Evolutionary conservation across 2,113 vertebrate genomes (phyloP), one percentile per base, ranked within the genome.

Genomic region (Nothoprocta pentlandii): DNA sequence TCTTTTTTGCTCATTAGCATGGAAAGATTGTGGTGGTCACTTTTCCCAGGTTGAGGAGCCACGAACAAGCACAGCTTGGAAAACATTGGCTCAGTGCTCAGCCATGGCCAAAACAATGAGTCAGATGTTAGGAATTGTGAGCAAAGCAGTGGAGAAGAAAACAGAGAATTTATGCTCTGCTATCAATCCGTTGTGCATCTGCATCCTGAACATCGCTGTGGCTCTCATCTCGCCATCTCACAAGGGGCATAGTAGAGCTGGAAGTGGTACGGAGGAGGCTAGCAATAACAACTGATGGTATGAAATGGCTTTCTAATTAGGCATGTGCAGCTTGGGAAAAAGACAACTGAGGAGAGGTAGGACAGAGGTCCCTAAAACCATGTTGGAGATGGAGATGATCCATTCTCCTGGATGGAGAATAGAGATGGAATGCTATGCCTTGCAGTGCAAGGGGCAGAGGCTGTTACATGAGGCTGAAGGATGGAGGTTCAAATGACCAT

Each of bases 401-500:
- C 49, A 20, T 22, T 22, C 49, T 49, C 9, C 0, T 13, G 22
- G 59, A 17, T 41, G 54, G 21, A 32, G 54, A 66, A 63, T 25
- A 74, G 63, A 46, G 2, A 12, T 64, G 47, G 64, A 25, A 7
- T 19, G 39, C 32, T 7, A 4, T 47, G 76, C 5, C 44, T 80
- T 34, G 76, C 63, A 61, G 34, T 39, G 32, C 23, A 34, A 39
- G 53, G 59, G 73, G 17, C 16, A 42, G 34, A 61, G 61, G 22
- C 36, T 62, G 41, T 30, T 59, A 56, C 51, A 41, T 46, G 41
- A 70, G 75, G 46, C 39, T 23, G 54, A 32, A n/a, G 74, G 49
- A 28, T 0, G 1, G 10, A 1, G 2, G 49, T 71, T 61, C 0
- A 0, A 21, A 46, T 70, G 61, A 13, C 49, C 16, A 2, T 32